Evolutionary conservation across 2,888 invertebrate genomes (phyloP).

Genomic region (Ophion ventricosus): DNA sequence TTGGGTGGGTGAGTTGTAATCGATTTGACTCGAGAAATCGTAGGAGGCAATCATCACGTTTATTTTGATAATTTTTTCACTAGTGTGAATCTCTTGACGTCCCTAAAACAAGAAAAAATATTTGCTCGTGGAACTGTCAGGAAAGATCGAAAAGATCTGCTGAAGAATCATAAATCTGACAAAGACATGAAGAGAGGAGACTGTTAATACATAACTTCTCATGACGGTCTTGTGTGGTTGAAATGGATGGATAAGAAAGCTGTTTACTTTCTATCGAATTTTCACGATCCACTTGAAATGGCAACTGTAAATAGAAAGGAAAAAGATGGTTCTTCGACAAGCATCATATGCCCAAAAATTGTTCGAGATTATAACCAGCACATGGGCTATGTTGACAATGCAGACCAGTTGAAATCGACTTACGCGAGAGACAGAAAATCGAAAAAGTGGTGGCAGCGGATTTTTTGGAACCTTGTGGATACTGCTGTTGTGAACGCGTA

Average conservation of each 20-base stretch:
- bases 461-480: slow-evolving; percentile 74
- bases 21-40: slow-evolving; percentile 69
- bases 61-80: slow-evolving; percentile 76
- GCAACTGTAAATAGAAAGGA: slow-evolving; percentile 68
- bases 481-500: slow-evolving; percentile 70
- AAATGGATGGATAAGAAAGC: slow-evolving; percentile 73
- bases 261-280: slow-evolving; percentile 69
- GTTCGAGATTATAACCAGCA: slow-evolving; percentile 73
- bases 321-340: slow-evolving; percentile 69
- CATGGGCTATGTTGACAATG: slow-evolving; percentile 75
- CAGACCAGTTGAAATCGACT: slow-evolving; percentile 71
- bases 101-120: slow-evolving; percentile 66
- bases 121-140: slow-evolving; percentile 76
- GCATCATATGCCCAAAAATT: slow-evolving; percentile 69
- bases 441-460: slow-evolving; percentile 76
- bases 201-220: slow-evolving; percentile 67
- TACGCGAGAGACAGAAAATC: slow-evolving; percentile 73
- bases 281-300: slow-evolving; percentile 66
- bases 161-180: slow-evolving; percentile 70
- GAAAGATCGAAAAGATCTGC: slow-evolving; percentile 71
- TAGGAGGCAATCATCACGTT: slow-evolving; percentile 69
- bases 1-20: slow-evolving; percentile 73
- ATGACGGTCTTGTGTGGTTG: slow-evolving; percentile 73
- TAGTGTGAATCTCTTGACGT: slow-evolving; percentile 69
- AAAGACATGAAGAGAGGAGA: slow-evolving; percentile 70